These are phyloP conservation scores for Aplidium turbinatum DNA, from an alignment of 23 tunicate genomes.

Conservation along the genomic window DNA sequence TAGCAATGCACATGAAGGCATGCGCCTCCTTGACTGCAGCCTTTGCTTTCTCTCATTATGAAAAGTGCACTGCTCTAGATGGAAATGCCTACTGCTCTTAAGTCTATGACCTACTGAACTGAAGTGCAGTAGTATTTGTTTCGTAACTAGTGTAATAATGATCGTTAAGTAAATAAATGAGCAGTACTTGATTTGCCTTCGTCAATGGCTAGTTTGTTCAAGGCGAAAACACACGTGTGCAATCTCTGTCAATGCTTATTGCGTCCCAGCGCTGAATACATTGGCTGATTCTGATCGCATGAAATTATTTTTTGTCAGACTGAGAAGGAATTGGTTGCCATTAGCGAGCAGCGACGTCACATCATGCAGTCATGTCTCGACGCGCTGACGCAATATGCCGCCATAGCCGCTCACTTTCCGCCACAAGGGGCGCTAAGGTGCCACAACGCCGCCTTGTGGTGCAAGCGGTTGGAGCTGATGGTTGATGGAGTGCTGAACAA, in stretches of 20 bases:
- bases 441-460: constrained; percentile 79
- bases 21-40: too few species aligned
- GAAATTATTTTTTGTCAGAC: constrained; percentile 51
- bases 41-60: too few species aligned
- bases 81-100: too few species aligned
- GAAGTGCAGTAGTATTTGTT: too few species aligned
- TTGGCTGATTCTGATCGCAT: background rate
- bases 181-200: too few species aligned
- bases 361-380: constrained; percentile 77
- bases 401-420: constrained; percentile 81
- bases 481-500: constrained; percentile 42
- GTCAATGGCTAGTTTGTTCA: too few species aligned
- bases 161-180: too few species aligned
- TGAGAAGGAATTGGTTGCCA: constrained; percentile 66
- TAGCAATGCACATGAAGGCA: too few species aligned
- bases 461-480: constrained; percentile 43
- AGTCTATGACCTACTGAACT: too few species aligned
- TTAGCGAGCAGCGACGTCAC: constrained; percentile 60
- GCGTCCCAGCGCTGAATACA: background rate
- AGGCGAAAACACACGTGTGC: too few species aligned
- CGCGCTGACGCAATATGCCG: constrained; percentile 68
- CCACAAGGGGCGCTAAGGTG: constrained; percentile 65
- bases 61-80: too few species aligned
- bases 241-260: background rate
- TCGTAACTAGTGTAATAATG: too few species aligned